Evolutionary conservation across 2,888 invertebrate species (phyloP).

Genomic region (Apomyelois bistriatella): DNA sequence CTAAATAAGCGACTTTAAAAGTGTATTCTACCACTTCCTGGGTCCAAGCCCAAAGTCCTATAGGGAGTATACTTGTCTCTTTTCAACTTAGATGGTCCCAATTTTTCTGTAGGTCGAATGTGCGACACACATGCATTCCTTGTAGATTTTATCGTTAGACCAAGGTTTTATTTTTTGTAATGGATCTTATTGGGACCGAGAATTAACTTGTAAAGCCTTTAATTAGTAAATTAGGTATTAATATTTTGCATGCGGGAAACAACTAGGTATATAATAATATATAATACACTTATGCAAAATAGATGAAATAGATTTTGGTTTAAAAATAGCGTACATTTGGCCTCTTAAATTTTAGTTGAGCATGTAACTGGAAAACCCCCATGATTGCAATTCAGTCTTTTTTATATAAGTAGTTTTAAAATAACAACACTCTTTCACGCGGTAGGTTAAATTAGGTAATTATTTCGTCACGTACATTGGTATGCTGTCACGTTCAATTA

Average conservation of each 20-base stretch:
- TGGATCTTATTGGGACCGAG: not conserved
- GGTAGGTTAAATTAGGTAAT: not conserved
- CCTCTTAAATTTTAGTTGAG: too few relatives aligned
- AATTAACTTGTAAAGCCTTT: not conserved
- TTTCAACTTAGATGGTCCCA: slow-evolving; percentile 5
- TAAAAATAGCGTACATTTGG: too few relatives aligned
- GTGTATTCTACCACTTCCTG: not conserved
- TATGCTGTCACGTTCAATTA: not conserved
- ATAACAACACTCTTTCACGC: not conserved
- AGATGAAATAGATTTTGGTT: too few relatives aligned
- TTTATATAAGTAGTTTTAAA: not conserved
- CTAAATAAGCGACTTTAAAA: too few relatives aligned
- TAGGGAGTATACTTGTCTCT: not conserved
- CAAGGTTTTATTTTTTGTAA: not conserved
- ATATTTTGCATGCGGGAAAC: too few relatives aligned
- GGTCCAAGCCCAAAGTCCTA: not conserved
- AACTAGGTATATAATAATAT: too few relatives aligned
- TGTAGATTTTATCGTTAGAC: slow-evolving; percentile 6
- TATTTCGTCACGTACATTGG: not conserved
- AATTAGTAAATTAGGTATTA: not conserved
- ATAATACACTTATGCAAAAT: too few relatives aligned
- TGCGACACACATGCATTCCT: slow-evolving; percentile 2
- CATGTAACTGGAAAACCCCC: too few relatives aligned
- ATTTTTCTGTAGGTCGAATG: not conserved
- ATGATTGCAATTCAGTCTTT: too few relatives aligned